Evolutionary conservation across 2,888 invertebrate genomes (phyloP).

Genomic region (Latheticus oryzae): DNA sequence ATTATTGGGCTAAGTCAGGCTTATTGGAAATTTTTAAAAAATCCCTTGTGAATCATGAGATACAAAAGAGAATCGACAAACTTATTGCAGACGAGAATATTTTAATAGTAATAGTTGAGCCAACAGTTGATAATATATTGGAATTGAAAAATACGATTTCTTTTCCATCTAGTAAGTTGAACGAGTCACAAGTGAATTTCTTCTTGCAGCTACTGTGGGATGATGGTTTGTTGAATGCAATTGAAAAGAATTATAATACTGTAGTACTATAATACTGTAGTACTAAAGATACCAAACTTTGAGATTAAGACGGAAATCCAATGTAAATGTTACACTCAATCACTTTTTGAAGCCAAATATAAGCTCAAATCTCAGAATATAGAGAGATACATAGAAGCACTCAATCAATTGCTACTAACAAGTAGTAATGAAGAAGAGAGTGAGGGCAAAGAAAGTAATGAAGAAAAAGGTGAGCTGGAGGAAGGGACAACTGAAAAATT

Average conservation of each 20-base stretch:
- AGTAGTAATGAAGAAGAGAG: constrained; percentile 28
- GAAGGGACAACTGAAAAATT: constrained; percentile 31
- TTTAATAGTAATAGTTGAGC: constrained; percentile 21
- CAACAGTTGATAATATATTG: constrained; percentile 25
- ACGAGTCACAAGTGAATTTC: constrained; percentile 25
- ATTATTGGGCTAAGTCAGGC: constrained; percentile 30
- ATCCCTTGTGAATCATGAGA: constrained; percentile 28
- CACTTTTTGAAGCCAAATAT: constrained; percentile 28
- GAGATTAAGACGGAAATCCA: constrained; percentile 32
- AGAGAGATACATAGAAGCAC: constrained; percentile 31
- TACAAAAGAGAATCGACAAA: constrained; percentile 20
- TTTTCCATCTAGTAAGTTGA: constrained; percentile 21
- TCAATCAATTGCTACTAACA: constrained; percentile 23
- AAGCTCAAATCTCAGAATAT: constrained; percentile 23
- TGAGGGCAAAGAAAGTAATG: constrained; percentile 22
- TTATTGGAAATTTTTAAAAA: constrained; percentile 19
- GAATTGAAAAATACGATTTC: constrained; percentile 29
- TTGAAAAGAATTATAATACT: constrained; percentile 14
- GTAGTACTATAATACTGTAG: constrained; percentile 20
- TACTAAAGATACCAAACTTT: constrained; percentile 32
- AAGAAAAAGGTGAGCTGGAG: constrained; percentile 17
- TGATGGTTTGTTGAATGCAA: constrained; percentile 32
- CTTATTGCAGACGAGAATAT: constrained; percentile 26
- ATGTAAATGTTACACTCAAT: constrained; percentile 30
- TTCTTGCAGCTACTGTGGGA: constrained; percentile 34